Evolutionary conservation across 2,888 invertebrate species (phyloP).

Genomic region (Nomada fucata): DNA sequence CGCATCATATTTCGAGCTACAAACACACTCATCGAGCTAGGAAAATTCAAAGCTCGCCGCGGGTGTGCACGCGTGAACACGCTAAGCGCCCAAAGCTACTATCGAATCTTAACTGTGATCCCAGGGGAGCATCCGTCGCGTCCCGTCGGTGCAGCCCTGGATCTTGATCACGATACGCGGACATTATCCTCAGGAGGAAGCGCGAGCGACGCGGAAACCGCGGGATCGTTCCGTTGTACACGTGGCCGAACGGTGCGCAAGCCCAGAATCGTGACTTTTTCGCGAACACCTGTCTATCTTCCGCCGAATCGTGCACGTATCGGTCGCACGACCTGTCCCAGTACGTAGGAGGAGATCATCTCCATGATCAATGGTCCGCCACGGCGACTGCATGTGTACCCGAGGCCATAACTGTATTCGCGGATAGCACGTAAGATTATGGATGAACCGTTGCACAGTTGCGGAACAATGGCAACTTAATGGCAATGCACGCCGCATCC

Average conservation of each 20-base stretch:
- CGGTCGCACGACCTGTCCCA: slow-evolving; percentile 78
- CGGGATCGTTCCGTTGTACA: slow-evolving; percentile 32
- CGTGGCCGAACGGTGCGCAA: slow-evolving; percentile 11
- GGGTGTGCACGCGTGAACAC: background rate
- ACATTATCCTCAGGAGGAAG: slow-evolving; percentile 52
- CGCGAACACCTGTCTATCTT: slow-evolving; percentile 69
- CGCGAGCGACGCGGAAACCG: slow-evolving; percentile 55
- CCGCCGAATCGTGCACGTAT: slow-evolving; percentile 73
- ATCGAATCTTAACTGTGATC: background rate
- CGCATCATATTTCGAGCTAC: too few relatives aligned
- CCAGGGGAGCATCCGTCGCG: background rate
- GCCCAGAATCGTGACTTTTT: slow-evolving; percentile 65
- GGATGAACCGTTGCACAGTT: slow-evolving; percentile 80
- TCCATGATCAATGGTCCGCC: slow-evolving; percentile 76
- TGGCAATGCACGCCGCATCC: slow-evolving; percentile 63
- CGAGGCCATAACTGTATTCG: slow-evolving; percentile 80
- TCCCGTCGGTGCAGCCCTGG: slow-evolving; percentile 6
- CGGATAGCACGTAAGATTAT: slow-evolving; percentile 77
- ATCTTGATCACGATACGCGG: slow-evolving; percentile 50
- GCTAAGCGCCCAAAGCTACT: background rate
- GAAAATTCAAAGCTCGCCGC: background rate
- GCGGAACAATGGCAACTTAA: slow-evolving; percentile 78
- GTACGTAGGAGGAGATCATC: slow-evolving; percentile 75
- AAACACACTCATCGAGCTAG: too few relatives aligned
- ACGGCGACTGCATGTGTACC: slow-evolving; percentile 72